Evolutionary conservation across 92 coral and sea anemone genomes (phyloP).

Genomic region (Porites rus): DNA sequence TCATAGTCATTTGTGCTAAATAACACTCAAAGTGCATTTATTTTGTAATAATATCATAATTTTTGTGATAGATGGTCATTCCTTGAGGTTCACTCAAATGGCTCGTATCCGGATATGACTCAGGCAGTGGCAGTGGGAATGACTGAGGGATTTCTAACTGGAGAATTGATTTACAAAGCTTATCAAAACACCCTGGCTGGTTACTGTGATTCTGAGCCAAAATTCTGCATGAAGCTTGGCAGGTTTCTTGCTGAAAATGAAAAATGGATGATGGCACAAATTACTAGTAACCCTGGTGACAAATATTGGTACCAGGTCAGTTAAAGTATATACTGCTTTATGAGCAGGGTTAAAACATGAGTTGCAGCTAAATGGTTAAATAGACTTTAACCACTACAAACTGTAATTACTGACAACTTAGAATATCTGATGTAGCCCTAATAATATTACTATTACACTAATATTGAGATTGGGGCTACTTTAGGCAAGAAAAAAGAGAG

Average conservation of each 20-base stretch:
- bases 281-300: constrained; percentile 63
- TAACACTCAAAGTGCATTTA: not conserved
- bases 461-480: no score
- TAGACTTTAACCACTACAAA: no score
- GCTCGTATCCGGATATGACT: constrained; percentile 63
- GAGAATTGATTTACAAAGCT: constrained; percentile 74
- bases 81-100: constrained; percentile 84
- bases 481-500: no score
- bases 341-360: no score
- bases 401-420: no score
- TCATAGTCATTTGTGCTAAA: no score
- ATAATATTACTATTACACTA: no score
- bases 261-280: constrained; percentile 67
- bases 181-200: constrained; percentile 72
- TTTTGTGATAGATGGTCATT: constrained; percentile 77
- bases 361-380: no score
- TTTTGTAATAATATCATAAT: not conserved
- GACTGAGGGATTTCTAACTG: constrained; percentile 89
- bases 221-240: constrained; percentile 70
- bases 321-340: no score
- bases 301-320: constrained; percentile 94
- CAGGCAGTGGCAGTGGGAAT: constrained; percentile 94
- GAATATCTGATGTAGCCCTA: no score
- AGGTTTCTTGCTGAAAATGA: constrained; percentile 67
- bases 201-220: constrained; percentile 72